A percentile compares a stretch with the other conserved stretches of the same genome.
These are phyloP conservation scores for Hypsopygia costalis DNA, from an alignment of 2,888 invertebrate species.

Conservation along the genomic window DNA sequence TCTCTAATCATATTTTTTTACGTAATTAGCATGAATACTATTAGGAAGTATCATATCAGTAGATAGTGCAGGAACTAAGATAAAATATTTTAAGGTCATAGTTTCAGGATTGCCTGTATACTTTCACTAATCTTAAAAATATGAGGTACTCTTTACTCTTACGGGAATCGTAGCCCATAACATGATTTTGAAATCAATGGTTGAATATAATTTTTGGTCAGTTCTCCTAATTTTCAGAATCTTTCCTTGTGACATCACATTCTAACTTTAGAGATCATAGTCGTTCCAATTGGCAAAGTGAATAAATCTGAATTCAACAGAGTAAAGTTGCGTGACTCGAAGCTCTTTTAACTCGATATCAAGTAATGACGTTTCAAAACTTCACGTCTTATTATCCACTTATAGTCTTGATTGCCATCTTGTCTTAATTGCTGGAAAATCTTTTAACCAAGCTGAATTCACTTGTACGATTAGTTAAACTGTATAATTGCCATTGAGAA, in stretches of 20 bases:
- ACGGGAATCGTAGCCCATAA: too few relatives aligned
- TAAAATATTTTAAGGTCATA: too few relatives aligned
- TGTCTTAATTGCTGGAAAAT: conserved; percentile 38
- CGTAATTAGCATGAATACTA: too few relatives aligned
- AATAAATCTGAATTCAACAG: background rate
- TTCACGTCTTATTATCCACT: conserved; percentile 5
- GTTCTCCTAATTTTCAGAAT: too few relatives aligned
- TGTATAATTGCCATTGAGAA: conserved; percentile 62
- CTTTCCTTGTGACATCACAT: conserved; percentile 14
- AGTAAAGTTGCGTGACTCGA: conserved; percentile 1
- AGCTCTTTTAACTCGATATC: background rate
- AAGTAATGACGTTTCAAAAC: conserved; percentile 1
- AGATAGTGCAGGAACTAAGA: too few relatives aligned
- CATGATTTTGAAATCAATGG: too few relatives aligned
- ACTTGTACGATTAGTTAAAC: conserved; percentile 42
- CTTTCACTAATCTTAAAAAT: too few relatives aligned
- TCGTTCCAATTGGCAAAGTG: background rate
- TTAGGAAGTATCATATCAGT: too few relatives aligned
- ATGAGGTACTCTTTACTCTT: too few relatives aligned
- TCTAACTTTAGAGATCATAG: background rate
- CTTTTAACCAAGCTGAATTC: conserved; percentile 41
- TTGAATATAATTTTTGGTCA: too few relatives aligned
- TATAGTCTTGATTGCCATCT: conserved; percentile 17
- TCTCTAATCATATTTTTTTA: too few relatives aligned
- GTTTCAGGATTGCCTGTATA: too few relatives aligned